phyloP scores from a whole-genome alignment of 1,140 invertebrate species.

The Episyrphus balteatus region DNA sequence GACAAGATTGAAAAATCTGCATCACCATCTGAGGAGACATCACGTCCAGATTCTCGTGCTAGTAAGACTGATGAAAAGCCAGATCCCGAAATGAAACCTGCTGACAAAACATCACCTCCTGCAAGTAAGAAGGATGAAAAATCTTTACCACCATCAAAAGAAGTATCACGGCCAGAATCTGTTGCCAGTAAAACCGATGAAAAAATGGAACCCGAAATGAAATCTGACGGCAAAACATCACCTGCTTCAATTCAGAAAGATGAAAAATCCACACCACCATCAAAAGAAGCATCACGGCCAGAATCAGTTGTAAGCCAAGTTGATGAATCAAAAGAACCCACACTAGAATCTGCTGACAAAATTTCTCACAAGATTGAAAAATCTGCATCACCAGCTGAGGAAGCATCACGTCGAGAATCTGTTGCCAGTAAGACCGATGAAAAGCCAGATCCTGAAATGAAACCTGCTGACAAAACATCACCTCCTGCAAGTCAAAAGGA shows the following conservation, averaged over 20 bases:
- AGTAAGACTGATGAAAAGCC: neutral
- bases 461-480: neutral
- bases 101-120: neutral
- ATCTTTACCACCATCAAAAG: neutral
- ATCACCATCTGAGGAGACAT: slow-evolving; percentile 8
- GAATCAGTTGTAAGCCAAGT: neutral
- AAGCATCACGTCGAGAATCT: neutral
- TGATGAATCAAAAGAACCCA: no score
- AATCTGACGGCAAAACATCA: neutral
- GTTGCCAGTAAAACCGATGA: no score
- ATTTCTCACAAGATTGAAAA: neutral
- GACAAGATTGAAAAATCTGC: slow-evolving; percentile 7
- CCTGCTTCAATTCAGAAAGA: neutral
- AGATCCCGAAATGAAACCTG: neutral
- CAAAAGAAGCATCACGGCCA: neutral
- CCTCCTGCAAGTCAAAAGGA: neutral
- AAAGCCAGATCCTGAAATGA: neutral
- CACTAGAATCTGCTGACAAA: neutral
- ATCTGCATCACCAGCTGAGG: neutral
- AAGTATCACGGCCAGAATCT: slow-evolving; percentile 2
- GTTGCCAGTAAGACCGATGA: neutral
- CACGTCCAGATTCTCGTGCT: neutral
- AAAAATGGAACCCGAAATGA: neutral
- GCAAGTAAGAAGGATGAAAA: neutral
- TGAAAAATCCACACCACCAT: neutral